Base-by-base conservation (phyloP, 2,888 invertebrate species). In the Oligia fasciuncula region DNA sequence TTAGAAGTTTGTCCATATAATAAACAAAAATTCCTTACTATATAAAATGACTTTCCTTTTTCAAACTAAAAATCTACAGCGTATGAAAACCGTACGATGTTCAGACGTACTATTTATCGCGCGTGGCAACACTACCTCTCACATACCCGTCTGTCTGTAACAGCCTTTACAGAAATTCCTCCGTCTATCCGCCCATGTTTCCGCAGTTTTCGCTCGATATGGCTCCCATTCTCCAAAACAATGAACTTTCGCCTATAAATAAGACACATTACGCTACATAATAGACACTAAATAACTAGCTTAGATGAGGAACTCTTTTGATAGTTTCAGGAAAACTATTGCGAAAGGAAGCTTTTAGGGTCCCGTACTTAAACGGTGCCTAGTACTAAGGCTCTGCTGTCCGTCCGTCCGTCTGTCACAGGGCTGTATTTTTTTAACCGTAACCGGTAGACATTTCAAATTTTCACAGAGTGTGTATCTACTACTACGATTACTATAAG, bases 151-250 rank as follows among this genome's bases (percentile, higher is more conserved):
- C 11, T 46, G 63, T 85, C 60, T 85, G 72, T 35, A 78, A 35
- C 67, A 67, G n/a, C 63, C 82, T 35, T 73, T 73, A 67, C 67
- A 74, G 57, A 54, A 82, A 54, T 79, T 70, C 14, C 23, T 77
- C 19, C 57, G 43, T 17, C 62, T 57, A 67, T 49, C 73, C 79
- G 73, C 54, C 86, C 77, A 69, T 74, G 62, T 63, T 83, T 85
- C 86, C 86, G 86, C 46, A 72, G 72, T 70, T 80, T 83, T 77
- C 86, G 85, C 83, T 85, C 86, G 80, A 83, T 80, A 80, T 85
- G 69, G 80, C 65, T 75, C 43, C 72, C 49, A 76, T 77, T 80
- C 69, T 63, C 13, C 43, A 67, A 83, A 85, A 85, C 74, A 85
- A 85, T 85, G 67, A 69, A 73, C 67, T 80, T 77, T 77, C 9